Base-by-base conservation (phyloP, 2,888 invertebrate genomes). In the Chouioia cunea region DNA sequence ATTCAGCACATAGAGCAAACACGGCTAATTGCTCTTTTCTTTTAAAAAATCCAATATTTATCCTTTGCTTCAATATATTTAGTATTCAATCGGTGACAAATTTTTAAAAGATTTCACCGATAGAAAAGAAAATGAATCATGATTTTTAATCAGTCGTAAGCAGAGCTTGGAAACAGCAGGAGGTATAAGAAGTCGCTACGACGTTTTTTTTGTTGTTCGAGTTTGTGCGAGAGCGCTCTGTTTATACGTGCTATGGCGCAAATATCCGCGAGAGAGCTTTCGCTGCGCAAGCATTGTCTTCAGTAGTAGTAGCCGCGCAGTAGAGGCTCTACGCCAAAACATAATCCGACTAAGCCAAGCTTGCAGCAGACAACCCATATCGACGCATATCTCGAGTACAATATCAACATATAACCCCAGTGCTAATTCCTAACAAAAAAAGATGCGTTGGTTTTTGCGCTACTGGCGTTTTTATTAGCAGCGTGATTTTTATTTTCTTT, bases 161-260 rank as follows among this genome's bases (percentile, higher is more conserved):
- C 6, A 36, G 36, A 36, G 10, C 36, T 10, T 36, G 27, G 10
- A 36, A 36, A 36, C 36, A 36, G 6, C 36, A 36, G 36, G 12
- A 36, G 36, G 36, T 12, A 36, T 36, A 36, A 36, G 36, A 12
- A 36, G 36, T 12, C 36, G 36, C 36, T 12, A 12, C 36, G 6
- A 10, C 36, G 6, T 1, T 10, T 36, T 36, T 3, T 36, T 3
- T 36, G 6, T 36, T 36, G 36, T 12, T 10, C 36, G 62, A 56
- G 71, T 57, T 47, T 59, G 68, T n/a, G n/a, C n/a, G n/a, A n/a
- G n/a, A n/a, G n/a, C 59, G 48, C 62, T 48, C 46, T 74, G 71
- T 75, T 76, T 75, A 70, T 70, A 70, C 58, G 74, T 56, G 65
- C 66, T 48, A 60, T 56, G 70, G 60, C 65, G 65, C 67, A 74